Base-by-base conservation (phyloP, 2,797 vertebrate genomes). In the Hafferia zeledoni region DNA sequence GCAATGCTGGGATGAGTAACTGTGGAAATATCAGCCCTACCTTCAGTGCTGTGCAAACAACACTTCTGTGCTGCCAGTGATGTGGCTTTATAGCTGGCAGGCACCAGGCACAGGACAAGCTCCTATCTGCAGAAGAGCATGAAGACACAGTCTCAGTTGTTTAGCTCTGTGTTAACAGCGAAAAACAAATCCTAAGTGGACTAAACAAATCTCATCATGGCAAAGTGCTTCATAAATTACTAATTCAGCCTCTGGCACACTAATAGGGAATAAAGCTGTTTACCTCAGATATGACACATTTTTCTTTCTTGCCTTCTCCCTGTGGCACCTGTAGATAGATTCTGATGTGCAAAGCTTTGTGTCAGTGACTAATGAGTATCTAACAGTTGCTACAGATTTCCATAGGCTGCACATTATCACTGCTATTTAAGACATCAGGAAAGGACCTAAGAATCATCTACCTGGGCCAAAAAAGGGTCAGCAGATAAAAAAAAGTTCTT, bases 181-280 rank as follows among this genome's bases (percentile, higher is more conserved):
- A 46, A 83, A 92, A 91, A 44, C 87, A 92, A 94, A 93, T 87
- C 93, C 88, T 93, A 57, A 56, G 24, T 9, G 43, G 90, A 83
- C 93, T 92, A 94, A 94, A 87, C 88, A 94, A 93, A 94, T 93
- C 90, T 93, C 83, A 60, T 60, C 3, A 0, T 94, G 70, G 86
- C 86, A 95, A 93, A 96, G 85, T 75, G 80, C 77, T 96, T 95
- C 85, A 84, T 93, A 93, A 94, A 95, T 95, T 90, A 90, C 86
- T 92, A 76, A 95, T 93, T 94, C 94, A 90, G 86, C 90, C 86
- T 92, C 87, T 52, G 70, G 92, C 74, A 90, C 81, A 81, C 83
- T 91, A 75, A 83, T 82, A 82, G 78, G 83, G 70, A 95, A 84
- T 89, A 81, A 79, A 93, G 70, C 89, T 92, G 90, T 90, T 95